Conservation (phyloP, 2,888 invertebrate species). For the Mycalesis mineus region DNA sequence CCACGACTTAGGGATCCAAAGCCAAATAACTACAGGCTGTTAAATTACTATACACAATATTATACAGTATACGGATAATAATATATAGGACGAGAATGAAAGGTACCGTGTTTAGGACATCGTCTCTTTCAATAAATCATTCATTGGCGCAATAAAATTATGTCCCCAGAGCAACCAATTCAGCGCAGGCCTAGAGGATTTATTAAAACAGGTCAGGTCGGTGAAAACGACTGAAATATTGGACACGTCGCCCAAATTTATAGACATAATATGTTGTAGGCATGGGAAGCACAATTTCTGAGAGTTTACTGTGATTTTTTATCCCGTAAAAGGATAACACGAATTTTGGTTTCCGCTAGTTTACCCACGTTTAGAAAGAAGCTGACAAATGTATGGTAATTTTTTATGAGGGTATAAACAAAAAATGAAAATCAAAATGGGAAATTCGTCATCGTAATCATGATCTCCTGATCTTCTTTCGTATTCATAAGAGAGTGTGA, state of each 20-base stretch:
- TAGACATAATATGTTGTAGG: conserved; percentile 71
- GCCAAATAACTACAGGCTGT: no score
- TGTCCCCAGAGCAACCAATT: conserved; percentile 30
- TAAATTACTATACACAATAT: no score
- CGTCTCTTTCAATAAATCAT: conserved; percentile 14
- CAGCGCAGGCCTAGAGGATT: conserved; percentile 44
- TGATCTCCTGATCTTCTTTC: no score
- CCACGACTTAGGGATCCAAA: no score
- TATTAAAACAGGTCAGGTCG: conserved; percentile 68
- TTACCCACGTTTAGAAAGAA: conserved; percentile 2
- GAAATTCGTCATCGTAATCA: neutral
- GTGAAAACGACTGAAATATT: conserved; percentile 74
- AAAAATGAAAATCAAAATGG: neutral
- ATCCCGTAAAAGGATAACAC: conserved; percentile 45
- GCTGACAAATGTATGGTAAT: neutral
- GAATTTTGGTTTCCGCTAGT: conserved; percentile 24
- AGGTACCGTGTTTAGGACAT: neutral
- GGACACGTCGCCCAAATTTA: conserved; percentile 73
- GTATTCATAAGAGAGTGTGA: no score
- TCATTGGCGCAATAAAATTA: conserved; percentile 23
- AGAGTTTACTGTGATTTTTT: conserved; percentile 67
- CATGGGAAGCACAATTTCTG: conserved; percentile 61
- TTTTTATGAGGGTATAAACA: neutral
- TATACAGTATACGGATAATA: no score
- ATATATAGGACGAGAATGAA: neutral